Conservation (phyloP, 2,797 vertebrate genomes). For the Strix occidentalis region DNA sequence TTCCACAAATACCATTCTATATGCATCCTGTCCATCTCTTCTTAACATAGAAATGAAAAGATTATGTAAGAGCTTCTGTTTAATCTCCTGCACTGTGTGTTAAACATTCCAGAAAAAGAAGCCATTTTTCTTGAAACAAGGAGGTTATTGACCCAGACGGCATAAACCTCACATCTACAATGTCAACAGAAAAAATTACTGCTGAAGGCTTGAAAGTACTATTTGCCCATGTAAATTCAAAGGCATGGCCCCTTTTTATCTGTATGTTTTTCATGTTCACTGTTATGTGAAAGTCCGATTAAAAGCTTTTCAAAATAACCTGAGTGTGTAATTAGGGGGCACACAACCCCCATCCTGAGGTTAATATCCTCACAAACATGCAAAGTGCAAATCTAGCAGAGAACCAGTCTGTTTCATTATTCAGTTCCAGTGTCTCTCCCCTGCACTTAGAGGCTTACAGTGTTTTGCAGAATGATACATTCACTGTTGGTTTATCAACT, state of each 20-base stretch:
- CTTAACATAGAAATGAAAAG: slow-evolving; percentile 68
- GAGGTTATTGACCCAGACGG: slow-evolving; percentile 45
- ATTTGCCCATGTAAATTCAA: slow-evolving; percentile 65
- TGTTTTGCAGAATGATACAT: slow-evolving; percentile 52
- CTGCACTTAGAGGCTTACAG: slow-evolving; percentile 43
- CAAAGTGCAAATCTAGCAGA: slow-evolving; percentile 58
- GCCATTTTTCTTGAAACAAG: slow-evolving; percentile 59
- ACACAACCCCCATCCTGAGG: slow-evolving; percentile 42
- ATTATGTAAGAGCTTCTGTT: slow-evolving; percentile 58
- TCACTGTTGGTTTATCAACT: slow-evolving; percentile 49
- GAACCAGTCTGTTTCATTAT: slow-evolving; percentile 51
- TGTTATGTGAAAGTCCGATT: slow-evolving; percentile 65
- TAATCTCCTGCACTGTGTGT: slow-evolving; percentile 55
- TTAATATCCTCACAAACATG: slow-evolving; percentile 67
- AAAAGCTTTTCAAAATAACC: slow-evolving; percentile 71
- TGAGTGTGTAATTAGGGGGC: slow-evolving; percentile 70
- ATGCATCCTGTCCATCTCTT: slow-evolving; percentile 26
- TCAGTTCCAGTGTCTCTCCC: slow-evolving; percentile 24
- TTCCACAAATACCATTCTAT: slow-evolving; percentile 22
- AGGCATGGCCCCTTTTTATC: slow-evolving; percentile 55
- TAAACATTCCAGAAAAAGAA: slow-evolving; percentile 58
- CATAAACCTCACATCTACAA: slow-evolving; percentile 59
- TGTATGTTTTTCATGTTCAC: slow-evolving; percentile 56
- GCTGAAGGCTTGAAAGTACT: slow-evolving; percentile 52
- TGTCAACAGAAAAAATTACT: slow-evolving; percentile 59